Conservation (phyloP, 2,797 vertebrate species). For the Neostethus bicornis region DNA sequence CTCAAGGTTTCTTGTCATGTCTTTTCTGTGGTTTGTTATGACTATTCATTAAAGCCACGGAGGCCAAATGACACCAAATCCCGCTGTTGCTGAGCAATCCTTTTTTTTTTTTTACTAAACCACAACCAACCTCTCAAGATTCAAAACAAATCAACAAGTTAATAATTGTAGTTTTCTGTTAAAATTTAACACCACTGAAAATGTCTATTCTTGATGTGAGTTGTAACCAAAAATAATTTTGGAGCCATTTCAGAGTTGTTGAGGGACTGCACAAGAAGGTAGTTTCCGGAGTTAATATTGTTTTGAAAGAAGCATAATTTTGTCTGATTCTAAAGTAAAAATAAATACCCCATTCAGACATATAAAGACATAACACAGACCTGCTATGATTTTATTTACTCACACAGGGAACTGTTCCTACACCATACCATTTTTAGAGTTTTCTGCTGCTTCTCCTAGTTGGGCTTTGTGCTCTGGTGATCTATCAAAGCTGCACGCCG, state of each 20-base stretch:
- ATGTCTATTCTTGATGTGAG: conserved; percentile 21
- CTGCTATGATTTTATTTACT: conserved; percentile 2
- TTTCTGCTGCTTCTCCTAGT: conserved; percentile 13
- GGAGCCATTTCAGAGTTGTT: no score
- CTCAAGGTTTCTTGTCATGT: conserved; percentile 49
- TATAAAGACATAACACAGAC: neutral
- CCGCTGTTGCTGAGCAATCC: conserved; percentile 47
- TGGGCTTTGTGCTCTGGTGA: neutral
- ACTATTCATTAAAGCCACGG: conserved; percentile 59
- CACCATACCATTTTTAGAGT: neutral
- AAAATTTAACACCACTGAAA: conserved; percentile 41
- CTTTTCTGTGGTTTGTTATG: conserved; percentile 66
- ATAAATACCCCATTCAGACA: neutral
- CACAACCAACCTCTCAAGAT: conserved; percentile 17
- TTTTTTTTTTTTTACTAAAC: conserved; percentile 57
- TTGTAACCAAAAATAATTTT: no score
- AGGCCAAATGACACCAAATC: conserved; percentile 46
- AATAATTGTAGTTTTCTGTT: conserved; percentile 20
- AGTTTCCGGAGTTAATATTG: neutral
- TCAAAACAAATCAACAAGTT: conserved; percentile 25
- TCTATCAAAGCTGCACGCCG: no score
- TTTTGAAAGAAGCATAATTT: neutral
- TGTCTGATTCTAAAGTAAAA: neutral
- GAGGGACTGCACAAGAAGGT: no score
- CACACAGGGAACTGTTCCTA: neutral